Evolutionary conservation across 2,113 vertebrate genomes (phyloP), one percentile per base, ranked within the genome.

Genomic region (Helogale parvula): DNA sequence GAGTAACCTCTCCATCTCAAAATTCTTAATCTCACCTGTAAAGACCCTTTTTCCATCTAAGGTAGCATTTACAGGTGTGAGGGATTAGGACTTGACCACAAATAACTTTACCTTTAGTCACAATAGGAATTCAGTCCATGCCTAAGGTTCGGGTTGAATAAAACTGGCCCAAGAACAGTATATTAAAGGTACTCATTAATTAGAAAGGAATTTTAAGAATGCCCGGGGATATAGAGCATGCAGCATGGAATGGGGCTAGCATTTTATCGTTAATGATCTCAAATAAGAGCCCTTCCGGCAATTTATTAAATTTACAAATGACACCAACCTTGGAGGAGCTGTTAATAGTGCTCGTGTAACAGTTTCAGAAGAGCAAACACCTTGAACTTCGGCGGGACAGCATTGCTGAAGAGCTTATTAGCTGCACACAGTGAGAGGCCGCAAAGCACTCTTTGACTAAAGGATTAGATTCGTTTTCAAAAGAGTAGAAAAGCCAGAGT

Each of bases 121-220:
- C 41, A 69, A 16, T 14, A 76, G 33, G 60, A 47, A 83, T 50
- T 31, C 41, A 84, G 31, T 47, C 35, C 77, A 80, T 92, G 41
- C 35, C 71, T 92, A 92, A 80, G 25, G 3, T 60, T 63, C n/a
- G 17, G 16, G 31, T 63, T 83, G 74, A 83, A 54, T 65, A 83
- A 71, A 65, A 60, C 14, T n/a, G 50, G 47, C 54, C 47, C 92
- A 90, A 60, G 50, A 38, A 69, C 66, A 68, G 38, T 77, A 68
- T 52, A 87, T 76, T 38, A 92, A 93, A 88, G 33, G 71, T 92
- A 90, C 50, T 81, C 27, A 95, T 72, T 83, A 96, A 94, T 72
- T 80, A 19, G 80, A 21, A 65, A 72, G 41, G 65, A 79, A 88
- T 38, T 84, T 84, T 45, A 84, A 85, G 65, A 92, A 94, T 68